Evolutionary conservation across 2,888 invertebrate genomes (phyloP).

Genomic region (Caenorhabditis sulstoni): DNA sequence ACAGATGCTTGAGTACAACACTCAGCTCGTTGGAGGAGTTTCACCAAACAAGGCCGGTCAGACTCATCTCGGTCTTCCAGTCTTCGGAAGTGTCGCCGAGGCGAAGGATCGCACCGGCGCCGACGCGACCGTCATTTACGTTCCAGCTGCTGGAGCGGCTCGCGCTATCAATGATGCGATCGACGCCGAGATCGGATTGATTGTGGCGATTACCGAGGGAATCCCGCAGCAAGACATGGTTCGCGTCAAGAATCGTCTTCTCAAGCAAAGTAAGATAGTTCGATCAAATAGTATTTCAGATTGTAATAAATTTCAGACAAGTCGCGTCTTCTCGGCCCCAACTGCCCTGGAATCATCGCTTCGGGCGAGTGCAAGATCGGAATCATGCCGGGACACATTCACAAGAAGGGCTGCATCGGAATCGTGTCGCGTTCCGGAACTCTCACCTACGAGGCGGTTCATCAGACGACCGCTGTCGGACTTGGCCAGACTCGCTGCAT

Average conservation of each 20-base stretch:
- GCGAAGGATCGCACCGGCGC: conserved; percentile 87
- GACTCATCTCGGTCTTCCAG: conserved; percentile 90
- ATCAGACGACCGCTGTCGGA: conserved; percentile 92
- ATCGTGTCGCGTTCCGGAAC: conserved; percentile 98
- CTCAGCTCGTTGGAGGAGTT: conserved; percentile 91
- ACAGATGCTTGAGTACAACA: conserved; percentile 99
- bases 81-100: conserved; percentile 84
- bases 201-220: conserved; percentile 98
- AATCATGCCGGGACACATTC: conserved; percentile 99
- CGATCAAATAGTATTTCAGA: neutral
- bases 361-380: conserved; percentile 93
- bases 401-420: conserved; percentile 86
- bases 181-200: conserved; percentile 83
- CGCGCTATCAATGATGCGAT: conserved; percentile 85
- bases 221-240: conserved; percentile 91
- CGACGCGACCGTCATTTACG: conserved; percentile 95
- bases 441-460: conserved; percentile 98
- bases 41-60: conserved; percentile 85
- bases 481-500: conserved; percentile 85
- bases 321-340: conserved; percentile 95
- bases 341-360: conserved; percentile 99
- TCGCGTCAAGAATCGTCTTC: conserved; percentile 65
- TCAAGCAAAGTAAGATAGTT: conserved; percentile 58
- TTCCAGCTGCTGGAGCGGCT: conserved; percentile 93
- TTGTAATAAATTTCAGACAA: conserved; percentile 83